Conservation (phyloP, 2,888 invertebrate genomes). For the Orthosia gothica region DNA sequence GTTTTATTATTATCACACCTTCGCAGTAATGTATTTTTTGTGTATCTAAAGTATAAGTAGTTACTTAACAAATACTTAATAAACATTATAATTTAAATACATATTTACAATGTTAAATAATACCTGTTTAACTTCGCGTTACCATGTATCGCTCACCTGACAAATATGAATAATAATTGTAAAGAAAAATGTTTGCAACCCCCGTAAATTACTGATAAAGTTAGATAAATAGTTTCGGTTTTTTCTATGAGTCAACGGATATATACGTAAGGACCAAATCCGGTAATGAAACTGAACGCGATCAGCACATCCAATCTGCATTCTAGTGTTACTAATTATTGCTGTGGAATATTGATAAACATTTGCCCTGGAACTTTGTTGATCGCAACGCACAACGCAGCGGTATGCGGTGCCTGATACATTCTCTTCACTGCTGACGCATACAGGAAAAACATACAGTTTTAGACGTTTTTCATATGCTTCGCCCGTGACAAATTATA, state of each 20-base stretch:
- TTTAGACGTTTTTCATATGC: too few species aligned
- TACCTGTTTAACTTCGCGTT: background rate
- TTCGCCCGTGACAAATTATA: too few species aligned
- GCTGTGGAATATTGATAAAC: background rate
- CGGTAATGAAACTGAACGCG: background rate
- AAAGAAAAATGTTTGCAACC: background rate
- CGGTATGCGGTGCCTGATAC: too few species aligned
- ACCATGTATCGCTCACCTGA: background rate
- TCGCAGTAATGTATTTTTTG: slow-evolving; percentile 35
- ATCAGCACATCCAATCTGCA: background rate
- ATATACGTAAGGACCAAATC: background rate
- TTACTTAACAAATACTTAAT: background rate
- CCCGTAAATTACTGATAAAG: background rate
- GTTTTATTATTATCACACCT: slow-evolving; percentile 11
- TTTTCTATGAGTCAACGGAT: background rate
- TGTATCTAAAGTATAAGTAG: slow-evolving; percentile 14
- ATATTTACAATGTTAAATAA: slow-evolving; percentile 1
- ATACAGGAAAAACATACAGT: too few species aligned
- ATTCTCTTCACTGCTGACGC: too few species aligned
- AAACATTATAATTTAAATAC: slow-evolving; percentile 23
- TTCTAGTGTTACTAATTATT: background rate
- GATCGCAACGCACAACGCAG: too few species aligned
- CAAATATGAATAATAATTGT: too few species aligned
- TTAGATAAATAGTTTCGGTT: background rate
- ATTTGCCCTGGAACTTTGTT: background rate